phyloP scores from a whole-genome alignment of 2,797 vertebrate genomes.

The Poeciliopsis turneri region DNA sequence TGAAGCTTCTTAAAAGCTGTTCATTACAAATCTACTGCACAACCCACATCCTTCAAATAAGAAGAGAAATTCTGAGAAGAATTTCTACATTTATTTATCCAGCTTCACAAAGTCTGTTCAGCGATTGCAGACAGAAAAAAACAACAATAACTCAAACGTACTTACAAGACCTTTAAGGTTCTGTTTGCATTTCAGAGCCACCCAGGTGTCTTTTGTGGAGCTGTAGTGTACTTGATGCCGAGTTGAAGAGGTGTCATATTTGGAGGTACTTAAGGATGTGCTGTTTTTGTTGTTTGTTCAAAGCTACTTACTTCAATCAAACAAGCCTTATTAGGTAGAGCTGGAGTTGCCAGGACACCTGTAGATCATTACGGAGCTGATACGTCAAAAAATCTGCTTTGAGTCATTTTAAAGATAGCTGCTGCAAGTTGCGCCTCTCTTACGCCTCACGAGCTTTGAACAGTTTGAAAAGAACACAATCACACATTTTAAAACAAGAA shows the following conservation, averaged over 20 bases:
- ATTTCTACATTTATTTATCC: constrained; percentile 70
- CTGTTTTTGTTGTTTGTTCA: constrained; percentile 78
- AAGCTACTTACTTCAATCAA: constrained; percentile 75
- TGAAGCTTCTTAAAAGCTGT: constrained; percentile 27
- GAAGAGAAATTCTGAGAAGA: constrained; percentile 53
- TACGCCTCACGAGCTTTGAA: constrained; percentile 56
- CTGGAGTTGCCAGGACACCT: constrained; percentile 78
- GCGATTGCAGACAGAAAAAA: constrained; percentile 60
- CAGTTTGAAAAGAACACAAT: constrained; percentile 23
- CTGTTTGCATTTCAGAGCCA: constrained; percentile 79
- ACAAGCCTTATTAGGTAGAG: constrained; percentile 71
- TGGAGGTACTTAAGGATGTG: constrained; percentile 75
- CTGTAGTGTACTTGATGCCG: constrained; percentile 75
- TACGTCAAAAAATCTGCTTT: constrained; percentile 66
- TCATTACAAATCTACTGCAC: constrained; percentile 38
- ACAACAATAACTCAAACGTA: constrained; percentile 62
- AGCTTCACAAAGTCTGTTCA: constrained; percentile 49
- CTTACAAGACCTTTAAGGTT: constrained; percentile 69
- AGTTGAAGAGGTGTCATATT: constrained; percentile 78
- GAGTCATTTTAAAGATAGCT: constrained; percentile 68
- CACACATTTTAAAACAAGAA: constrained; percentile 50
- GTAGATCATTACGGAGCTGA: constrained; percentile 69
- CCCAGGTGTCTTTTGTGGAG: constrained; percentile 75
- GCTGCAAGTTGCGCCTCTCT: constrained; percentile 41
- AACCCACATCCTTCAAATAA: constrained; percentile 51